Evolutionary conservation across 2,888 invertebrate species (phyloP), one percentile per base, ranked within the genome.

Genomic region (Epiblema foenella): DNA sequence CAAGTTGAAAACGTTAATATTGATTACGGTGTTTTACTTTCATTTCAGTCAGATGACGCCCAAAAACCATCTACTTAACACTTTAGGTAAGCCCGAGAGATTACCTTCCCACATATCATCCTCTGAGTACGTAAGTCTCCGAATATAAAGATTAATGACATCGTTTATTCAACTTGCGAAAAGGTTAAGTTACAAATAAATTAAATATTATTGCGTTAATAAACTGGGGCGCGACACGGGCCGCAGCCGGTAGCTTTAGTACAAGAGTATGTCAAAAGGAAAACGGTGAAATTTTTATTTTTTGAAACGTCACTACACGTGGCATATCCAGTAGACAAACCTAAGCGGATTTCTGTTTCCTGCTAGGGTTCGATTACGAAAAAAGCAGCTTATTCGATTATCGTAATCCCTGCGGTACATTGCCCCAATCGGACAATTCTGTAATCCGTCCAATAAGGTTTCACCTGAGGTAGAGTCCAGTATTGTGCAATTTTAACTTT

Each of bases 141-240:
- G 71, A 71, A 71, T 71, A 71, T 67, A 71, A 71, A 71, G 71
- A 71, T 71, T 71, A 71, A 71, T 71, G 66, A 39, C 71, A 67
- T 67, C 71, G 71, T 67, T 71, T 71, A 71, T 71, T 71, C 71
- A 71, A 71, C 71, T 71, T 67, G 67, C 71, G 71, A 71, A 71
- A 71, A 71, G 71, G 71, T 71, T 71, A 71, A 66, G 67, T 71
- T 57, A 67, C 62, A 67, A 67, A 71, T 71, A 71, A 71, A 62
- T 71, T 71, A 71, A 71, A 56, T 70, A 66, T 65, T 52, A 70
- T 71, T 67, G 71, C 71, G 62, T 67, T 67, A 62, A 71, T 62
- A 71, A 71, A 56, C 71, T 71, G 67, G 71, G 71, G 71, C 71
- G 62, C 56, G 17, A 60, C n/a, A 46, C n/a, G n/a, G 60, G 46